Conservation (phyloP, 2,888 invertebrate genomes). For the Acleris cristana region DNA sequence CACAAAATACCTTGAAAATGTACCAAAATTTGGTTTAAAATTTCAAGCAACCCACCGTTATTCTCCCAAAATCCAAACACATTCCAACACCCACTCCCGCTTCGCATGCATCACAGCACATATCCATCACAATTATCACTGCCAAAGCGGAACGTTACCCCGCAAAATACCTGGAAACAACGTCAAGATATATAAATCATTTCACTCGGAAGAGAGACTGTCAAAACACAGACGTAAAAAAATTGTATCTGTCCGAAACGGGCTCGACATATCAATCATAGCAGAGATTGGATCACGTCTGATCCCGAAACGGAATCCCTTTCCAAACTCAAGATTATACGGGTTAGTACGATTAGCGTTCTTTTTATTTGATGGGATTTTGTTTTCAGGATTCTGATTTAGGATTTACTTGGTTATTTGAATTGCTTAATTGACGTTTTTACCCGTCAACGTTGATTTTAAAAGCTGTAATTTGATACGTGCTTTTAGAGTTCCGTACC, state of each 20-base stretch:
- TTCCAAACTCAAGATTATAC: conserved; percentile 27
- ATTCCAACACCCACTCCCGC: neutral
- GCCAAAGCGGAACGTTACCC: conserved; percentile 22
- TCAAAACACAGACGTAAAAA: conserved; percentile 61
- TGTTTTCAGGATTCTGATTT: too few species aligned
- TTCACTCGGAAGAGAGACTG: conserved; percentile 47
- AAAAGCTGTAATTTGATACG: too few species aligned
- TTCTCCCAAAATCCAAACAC: neutral
- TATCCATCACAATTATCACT: conserved; percentile 34
- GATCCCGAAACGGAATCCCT: conserved; percentile 41
- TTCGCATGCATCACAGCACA: conserved; percentile 22
- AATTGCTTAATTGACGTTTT: conserved; percentile 3
- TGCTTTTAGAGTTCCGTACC: too few species aligned
- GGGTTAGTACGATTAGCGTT: conserved; percentile 8
- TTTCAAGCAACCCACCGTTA: neutral
- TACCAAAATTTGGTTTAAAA: too few species aligned
- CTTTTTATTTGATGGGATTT: too few species aligned
- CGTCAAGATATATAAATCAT: conserved; percentile 53
- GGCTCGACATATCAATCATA: conserved; percentile 63
- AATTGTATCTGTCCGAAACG: conserved; percentile 54
- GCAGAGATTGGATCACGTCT: conserved; percentile 64
- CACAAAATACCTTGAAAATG: too few species aligned
- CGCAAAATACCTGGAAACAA: conserved; percentile 39
- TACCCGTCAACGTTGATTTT: neutral
- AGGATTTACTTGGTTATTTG: neutral